Base-by-base conservation (phyloP, 1,140 invertebrate genomes). In the Maconellicoccus hirsutus region DNA sequence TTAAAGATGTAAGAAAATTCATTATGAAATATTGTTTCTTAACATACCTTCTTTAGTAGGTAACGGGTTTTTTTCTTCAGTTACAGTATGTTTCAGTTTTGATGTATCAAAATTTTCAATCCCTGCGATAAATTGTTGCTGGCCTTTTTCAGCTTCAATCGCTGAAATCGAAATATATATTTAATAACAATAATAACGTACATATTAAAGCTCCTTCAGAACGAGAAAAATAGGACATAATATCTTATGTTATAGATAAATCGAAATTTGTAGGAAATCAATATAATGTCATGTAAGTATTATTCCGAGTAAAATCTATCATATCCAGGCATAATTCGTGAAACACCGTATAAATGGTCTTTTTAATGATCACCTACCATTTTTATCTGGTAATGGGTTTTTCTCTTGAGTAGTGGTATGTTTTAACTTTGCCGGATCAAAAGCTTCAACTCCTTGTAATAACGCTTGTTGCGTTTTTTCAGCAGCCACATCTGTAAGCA, bases 341-440 rank as follows among this genome's bases (percentile, higher is more conserved):
- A 12, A 33, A 33, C 3, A 33, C 12, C n/a, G n/a, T 33, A 33
- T 12, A 33, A 33, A 33, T 33, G 12, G 12, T 33, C 12, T 33
- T 33, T 33, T 33, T 33, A 33, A n/a, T 14, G 33, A 19, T 4
- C 42, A 80, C 79, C 81, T 84, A 97, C 94, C 93, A 84, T 94
- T 91, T 87, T 95, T 94, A 78, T 93, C 92, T 61, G 94, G 94
- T 76, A 97, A 85, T 59, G 91, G 86, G 79, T 94, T 94, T 80
- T 97, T 97, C 79, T 96, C 93, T 76, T 92, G 85, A 33, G 94
- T 96, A 80, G 93, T 89, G 23, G 93, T 92, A 78, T 93, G 94
- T 81, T 96, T 96, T 79, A 97, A 81, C 78, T 88, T 87, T 72
- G 82, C 85, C 61, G 88, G 82, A 79, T 94, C 88, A 78, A 94